Conservation (phyloP, 1,140 invertebrate species). For the Drosophila insularis region DNA sequence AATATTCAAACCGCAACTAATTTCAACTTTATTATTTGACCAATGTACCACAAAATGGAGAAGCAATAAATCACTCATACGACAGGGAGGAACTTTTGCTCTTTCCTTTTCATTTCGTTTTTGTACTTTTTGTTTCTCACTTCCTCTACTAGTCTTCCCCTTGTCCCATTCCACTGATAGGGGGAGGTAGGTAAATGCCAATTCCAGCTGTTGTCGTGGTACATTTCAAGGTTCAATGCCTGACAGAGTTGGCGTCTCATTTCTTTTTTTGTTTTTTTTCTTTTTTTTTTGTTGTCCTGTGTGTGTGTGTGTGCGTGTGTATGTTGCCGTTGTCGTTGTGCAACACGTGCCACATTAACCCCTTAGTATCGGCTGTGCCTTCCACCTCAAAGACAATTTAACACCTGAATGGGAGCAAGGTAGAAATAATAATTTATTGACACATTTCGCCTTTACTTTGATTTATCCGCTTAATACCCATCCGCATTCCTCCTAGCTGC, state of each 20-base stretch:
- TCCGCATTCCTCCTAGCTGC: neutral
- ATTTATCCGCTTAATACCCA: constrained; percentile 28
- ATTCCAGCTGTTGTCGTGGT: constrained; percentile 41
- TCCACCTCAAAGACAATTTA: constrained; percentile 57
- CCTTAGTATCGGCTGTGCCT: constrained; percentile 18
- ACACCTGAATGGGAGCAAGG: constrained; percentile 57
- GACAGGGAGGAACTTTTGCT: constrained; percentile 31
- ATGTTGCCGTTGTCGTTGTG: constrained; percentile 70
- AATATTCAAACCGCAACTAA: constrained; percentile 75
- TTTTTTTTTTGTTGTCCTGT: constrained; percentile 1
- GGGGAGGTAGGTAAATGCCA: neutral
- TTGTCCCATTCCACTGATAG: neutral
- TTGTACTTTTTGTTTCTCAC: neutral
- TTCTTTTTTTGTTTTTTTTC: constrained; percentile 6
- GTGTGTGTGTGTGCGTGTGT: constrained; percentile 33
- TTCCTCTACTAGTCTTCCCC: neutral
- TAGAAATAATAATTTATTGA: constrained; percentile 76
- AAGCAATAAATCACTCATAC: constrained; percentile 74
- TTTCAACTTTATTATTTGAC: constrained; percentile 77
- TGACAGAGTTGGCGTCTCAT: constrained; percentile 12
- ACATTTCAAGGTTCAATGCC: constrained; percentile 53
- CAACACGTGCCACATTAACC: constrained; percentile 67
- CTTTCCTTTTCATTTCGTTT: neutral
- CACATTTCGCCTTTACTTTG: constrained; percentile 64
- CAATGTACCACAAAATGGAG: constrained; percentile 43